Conservation (phyloP, 1,140 invertebrate species). For the Drosophila pectinifera region DNA sequence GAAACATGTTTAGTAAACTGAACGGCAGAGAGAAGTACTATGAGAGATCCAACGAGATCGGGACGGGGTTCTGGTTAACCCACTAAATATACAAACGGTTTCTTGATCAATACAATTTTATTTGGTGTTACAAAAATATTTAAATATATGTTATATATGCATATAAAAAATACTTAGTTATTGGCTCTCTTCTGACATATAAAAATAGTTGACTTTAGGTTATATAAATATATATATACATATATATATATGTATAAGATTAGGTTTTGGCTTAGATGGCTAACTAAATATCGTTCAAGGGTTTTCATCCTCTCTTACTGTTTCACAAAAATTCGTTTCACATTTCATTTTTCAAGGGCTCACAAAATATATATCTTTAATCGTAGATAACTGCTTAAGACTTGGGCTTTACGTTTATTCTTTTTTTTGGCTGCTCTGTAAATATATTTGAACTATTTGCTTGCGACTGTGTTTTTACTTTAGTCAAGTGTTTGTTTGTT, state of each 20-base stretch:
- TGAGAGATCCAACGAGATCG: neutral
- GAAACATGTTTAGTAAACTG: constrained; percentile 75
- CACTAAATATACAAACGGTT: constrained; percentile 52
- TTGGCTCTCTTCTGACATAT: constrained; percentile 54
- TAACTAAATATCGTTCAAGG: constrained; percentile 39
- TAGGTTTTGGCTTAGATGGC: constrained; percentile 24
- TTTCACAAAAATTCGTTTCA: constrained; percentile 53
- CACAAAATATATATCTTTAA: constrained; percentile 36
- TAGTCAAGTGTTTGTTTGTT: constrained; percentile 51
- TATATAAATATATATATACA: constrained; percentile 41
- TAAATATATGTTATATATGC: constrained; percentile 51
- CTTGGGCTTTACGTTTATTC: constrained; percentile 6
- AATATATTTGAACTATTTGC: constrained; percentile 76
- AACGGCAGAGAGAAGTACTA: constrained; percentile 20
- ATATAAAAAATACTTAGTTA: constrained; percentile 72
- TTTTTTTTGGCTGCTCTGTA: constrained; percentile 56
- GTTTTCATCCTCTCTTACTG: constrained; percentile 23
- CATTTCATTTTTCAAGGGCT: constrained; percentile 32
- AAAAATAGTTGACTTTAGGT: constrained; percentile 62
- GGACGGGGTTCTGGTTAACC: neutral
- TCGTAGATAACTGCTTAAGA: constrained; percentile 37
- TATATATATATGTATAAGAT: constrained; percentile 48
- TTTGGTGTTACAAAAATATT: constrained; percentile 78
- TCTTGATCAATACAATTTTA: constrained; percentile 70
- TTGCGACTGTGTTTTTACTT: constrained; percentile 43